Evolutionary conservation across 1,140 invertebrate genomes (phyloP).

Genomic region (Conopomorpha cramerella): DNA sequence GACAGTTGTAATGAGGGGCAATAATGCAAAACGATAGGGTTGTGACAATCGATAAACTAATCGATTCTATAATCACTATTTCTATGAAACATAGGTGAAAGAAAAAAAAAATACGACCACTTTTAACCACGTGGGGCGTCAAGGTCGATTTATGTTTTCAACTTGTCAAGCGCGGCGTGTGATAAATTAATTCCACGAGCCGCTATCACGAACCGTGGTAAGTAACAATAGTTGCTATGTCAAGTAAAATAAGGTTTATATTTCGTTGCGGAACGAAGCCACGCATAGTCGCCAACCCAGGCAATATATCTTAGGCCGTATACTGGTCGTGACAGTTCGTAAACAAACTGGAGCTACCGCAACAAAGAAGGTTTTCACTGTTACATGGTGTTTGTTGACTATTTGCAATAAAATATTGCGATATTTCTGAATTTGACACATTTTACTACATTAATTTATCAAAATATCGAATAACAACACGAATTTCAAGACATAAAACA

Average conservation of each 20-base stretch:
- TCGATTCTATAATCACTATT: conserved; percentile 4
- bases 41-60: conserved; percentile 14
- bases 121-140: conserved; percentile 53
- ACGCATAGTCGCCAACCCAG: conserved; percentile 60
- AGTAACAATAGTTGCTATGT: conserved; percentile 16
- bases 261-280: conserved; percentile 17
- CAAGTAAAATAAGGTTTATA: conserved; percentile 10
- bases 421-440: too few species aligned
- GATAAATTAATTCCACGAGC: conserved; percentile 60
- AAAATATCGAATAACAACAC: too few species aligned
- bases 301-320: conserved; percentile 60
- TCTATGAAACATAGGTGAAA: conserved; percentile 4
- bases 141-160: conserved; percentile 62
- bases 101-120: conserved; percentile 27
- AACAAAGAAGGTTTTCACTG: too few species aligned
- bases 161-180: conserved; percentile 60
- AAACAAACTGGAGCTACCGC: conserved; percentile 59
- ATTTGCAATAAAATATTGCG: too few species aligned
- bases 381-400: too few species aligned
- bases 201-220: conserved; percentile 26
- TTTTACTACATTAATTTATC: too few species aligned
- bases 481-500: too few species aligned
- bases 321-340: conserved; percentile 59
- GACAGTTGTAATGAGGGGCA: too few species aligned
- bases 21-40: too few species aligned